Evolutionary conservation across 2,888 invertebrate species (phyloP), one percentile per base, ranked within the genome.

Genomic region (Cactoblastis cactorum): DNA sequence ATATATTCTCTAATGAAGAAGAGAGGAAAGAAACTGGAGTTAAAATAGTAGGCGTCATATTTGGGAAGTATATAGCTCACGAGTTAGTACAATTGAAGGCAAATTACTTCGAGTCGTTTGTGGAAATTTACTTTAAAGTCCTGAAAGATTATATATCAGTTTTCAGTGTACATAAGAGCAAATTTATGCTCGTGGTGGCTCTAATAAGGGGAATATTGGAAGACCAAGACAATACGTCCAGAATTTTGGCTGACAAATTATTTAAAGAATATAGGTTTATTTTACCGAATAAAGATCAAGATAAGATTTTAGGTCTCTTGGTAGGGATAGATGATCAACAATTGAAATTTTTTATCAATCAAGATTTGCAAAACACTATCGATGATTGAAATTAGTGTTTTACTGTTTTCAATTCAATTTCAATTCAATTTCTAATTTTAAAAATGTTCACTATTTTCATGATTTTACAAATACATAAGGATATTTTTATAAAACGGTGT

Each of bases 41-140:
- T 3, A 58, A 67, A 12, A 51, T 70, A 1, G 74, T 83, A 1
- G 80, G 80, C 5, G 54, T 58, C 9, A 54, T 66, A 8, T 75
- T n/a, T n/a, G n/a, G n/a, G n/a, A n/a, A n/a, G n/a, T n/a, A n/a
- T n/a, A n/a, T n/a, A n/a, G n/a, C n/a, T 0, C 57, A 57, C 9
- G 82, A 80, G 54, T 53, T 73, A 0, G 54, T 60, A 3, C 63
- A 72, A 18, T 57, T 82, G 3, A 62, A 49, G 0, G 45, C 17
- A 2, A 64, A 62, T 43, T 79, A 75, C 50, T 82, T 76, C 43
- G 62, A 68, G 37, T 74, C 80, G 0, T 55, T 80, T 2, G 56
- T 65, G 24, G 67, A 71, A n/a, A 41, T 80, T 3, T 82, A 80
- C 45, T 56, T 55, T 1, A 17, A 19, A 0, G 57, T 54, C 0